Percentiles rank a stretch among this genome's conserved stretches.
These are phyloP conservation scores for Sceloporus undulatus DNA, from an alignment of 2,113 vertebrate species.

Conservation along the genomic window DNA sequence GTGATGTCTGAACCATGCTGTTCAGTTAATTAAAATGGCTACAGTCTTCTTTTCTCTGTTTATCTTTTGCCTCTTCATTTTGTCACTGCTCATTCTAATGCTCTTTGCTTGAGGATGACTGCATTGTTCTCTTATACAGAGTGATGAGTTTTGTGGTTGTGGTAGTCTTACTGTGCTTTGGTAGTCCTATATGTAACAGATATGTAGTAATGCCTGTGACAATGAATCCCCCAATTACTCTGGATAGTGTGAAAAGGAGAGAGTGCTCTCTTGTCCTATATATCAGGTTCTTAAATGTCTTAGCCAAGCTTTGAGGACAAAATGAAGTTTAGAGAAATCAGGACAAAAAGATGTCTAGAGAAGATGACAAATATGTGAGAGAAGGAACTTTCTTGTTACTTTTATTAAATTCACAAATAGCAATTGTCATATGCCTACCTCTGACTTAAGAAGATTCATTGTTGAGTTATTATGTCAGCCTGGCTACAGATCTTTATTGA, in stretches of 20 bases:
- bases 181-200: slow-evolving; percentile 41
- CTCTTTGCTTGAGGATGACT: slow-evolving; percentile 42
- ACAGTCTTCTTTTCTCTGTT: background rate
- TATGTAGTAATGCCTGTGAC: background rate
- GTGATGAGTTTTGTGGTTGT: slow-evolving; percentile 29
- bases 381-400: too few species aligned
- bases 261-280: too few species aligned
- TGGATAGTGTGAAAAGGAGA: too few species aligned
- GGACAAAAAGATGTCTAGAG: too few species aligned
- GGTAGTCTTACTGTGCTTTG: slow-evolving; percentile 19
- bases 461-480: background rate
- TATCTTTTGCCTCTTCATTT: slow-evolving; percentile 17
- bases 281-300: too few species aligned
- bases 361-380: too few species aligned
- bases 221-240: too few species aligned
- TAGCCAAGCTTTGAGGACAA: too few species aligned
- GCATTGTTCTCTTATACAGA: slow-evolving; percentile 29
- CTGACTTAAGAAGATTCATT: background rate
- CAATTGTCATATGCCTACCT: too few species aligned
- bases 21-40: slow-evolving; percentile 32
- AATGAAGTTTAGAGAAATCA: too few species aligned
- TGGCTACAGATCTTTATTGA: background rate
- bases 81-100: slow-evolving; percentile 19
- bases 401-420: too few species aligned
- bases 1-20: slow-evolving; percentile 1